Conservation (phyloP, 2,888 invertebrate genomes). For the Drosophila monieri region DNA sequence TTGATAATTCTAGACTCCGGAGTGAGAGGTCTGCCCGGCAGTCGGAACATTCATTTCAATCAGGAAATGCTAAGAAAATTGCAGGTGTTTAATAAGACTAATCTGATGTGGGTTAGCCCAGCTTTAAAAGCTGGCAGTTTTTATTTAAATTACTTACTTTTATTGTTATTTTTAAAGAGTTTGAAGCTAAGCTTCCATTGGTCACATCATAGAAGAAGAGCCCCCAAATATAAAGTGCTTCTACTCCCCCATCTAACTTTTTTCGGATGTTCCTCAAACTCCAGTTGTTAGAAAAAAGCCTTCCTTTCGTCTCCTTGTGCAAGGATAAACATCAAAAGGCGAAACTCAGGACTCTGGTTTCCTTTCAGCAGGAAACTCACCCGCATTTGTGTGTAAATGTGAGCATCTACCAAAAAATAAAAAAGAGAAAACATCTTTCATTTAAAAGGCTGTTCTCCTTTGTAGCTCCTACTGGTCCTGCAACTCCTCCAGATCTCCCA, state of each 20-base stretch:
- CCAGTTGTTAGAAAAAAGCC: constrained; percentile 22
- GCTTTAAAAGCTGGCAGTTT: no score
- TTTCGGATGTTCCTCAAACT: constrained; percentile 13
- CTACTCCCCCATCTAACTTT: neutral
- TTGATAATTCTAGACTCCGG: constrained; percentile 15
- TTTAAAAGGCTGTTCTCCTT: constrained; percentile 45
- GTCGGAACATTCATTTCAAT: constrained; percentile 11
- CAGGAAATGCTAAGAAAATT: constrained; percentile 18
- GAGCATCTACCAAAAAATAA: constrained; percentile 22
- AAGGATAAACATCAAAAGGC: constrained; percentile 48
- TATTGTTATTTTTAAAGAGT: neutral
- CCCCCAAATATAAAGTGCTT: constrained; percentile 15
- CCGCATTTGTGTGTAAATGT: constrained; percentile 45
- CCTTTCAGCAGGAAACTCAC: constrained; percentile 45
- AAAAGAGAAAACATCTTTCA: constrained; percentile 41
- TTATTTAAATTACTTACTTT: neutral
- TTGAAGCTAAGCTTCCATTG: neutral
- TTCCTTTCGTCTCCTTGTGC: constrained; percentile 37
- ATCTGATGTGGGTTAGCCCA: neutral
- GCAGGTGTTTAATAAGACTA: constrained; percentile 1
- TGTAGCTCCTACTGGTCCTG: constrained; percentile 29
- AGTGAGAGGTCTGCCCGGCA: constrained; percentile 8
- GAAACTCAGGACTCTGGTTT: constrained; percentile 40
- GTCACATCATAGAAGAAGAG: constrained; percentile 6
- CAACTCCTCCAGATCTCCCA: constrained; percentile 14